Evolutionary conservation across 2,797 vertebrate genomes (phyloP).

Genomic region (Helarctos malayanus): DNA sequence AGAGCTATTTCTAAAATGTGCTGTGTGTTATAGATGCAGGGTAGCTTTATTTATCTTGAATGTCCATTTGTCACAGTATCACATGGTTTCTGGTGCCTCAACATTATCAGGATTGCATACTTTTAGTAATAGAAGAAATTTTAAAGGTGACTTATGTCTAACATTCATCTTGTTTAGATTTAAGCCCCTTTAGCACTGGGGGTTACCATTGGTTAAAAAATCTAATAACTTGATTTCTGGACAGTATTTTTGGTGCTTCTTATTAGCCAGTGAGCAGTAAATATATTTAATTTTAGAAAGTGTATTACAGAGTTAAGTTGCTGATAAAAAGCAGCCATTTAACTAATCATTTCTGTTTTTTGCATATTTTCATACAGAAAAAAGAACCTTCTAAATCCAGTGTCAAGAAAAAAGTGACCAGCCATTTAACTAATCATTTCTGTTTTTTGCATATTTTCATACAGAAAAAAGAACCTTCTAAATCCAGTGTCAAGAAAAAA

Average conservation of each 20-base stretch:
- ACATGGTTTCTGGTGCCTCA: background rate
- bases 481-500: constrained; percentile 90
- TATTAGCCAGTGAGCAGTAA: constrained; percentile 27
- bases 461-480: constrained; percentile 85
- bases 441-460: constrained; percentile 61
- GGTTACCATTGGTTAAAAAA: background rate
- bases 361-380: constrained; percentile 79
- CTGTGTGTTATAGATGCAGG: background rate
- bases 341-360: constrained; percentile 43
- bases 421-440: background rate
- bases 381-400: constrained; percentile 86
- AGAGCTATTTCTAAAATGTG: constrained; percentile 11
- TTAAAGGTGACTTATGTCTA: background rate
- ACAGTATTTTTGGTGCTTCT: constrained; percentile 32
- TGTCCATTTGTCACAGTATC: background rate
- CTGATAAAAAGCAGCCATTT: background rate
- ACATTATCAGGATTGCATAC: background rate
- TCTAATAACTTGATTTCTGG: constrained; percentile 41
- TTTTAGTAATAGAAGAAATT: constrained; percentile 48
- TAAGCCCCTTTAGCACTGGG: background rate
- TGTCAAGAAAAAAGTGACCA: constrained; percentile 92
- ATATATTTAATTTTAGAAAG: constrained; percentile 27
- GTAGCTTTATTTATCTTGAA: background rate
- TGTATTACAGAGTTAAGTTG: constrained; percentile 21
- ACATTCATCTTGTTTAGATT: background rate